Evolutionary conservation across 2,888 invertebrate species (phyloP).

Genomic region (Drosophila subquinaria): DNA sequence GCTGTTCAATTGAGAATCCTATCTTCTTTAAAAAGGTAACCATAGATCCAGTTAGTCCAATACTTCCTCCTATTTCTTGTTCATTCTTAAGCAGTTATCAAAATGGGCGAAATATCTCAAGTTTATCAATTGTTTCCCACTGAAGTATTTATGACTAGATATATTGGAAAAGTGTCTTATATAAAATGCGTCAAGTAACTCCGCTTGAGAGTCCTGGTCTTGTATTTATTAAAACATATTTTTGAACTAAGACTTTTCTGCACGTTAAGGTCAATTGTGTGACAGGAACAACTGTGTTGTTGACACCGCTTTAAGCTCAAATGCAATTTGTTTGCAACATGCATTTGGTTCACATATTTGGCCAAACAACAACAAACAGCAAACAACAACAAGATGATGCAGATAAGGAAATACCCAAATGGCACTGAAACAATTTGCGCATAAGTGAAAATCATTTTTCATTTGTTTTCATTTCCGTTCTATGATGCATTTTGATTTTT

Average conservation of each 20-base stretch:
- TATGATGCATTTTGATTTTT: conserved; percentile 76
- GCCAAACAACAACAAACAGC: conserved; percentile 19
- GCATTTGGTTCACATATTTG: conserved; percentile 40
- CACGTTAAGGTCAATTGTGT: conserved; percentile 5
- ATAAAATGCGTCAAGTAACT: not conserved
- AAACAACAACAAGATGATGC: conserved; percentile 13
- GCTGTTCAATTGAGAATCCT: not conserved
- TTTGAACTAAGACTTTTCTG: conserved; percentile 2
- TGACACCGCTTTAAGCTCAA: conserved; percentile 51
- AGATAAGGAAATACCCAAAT: conserved; percentile 16
- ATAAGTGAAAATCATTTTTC: conserved; percentile 79
- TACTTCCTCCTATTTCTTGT: not conserved
- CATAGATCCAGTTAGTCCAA: too few species aligned
- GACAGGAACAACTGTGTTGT: conserved; percentile 41
- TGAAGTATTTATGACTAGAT: not conserved
- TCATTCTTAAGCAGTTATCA: not conserved
- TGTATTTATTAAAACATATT: not conserved
- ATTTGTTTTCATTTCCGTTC: conserved; percentile 80
- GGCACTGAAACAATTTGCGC: conserved; percentile 59
- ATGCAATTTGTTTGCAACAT: conserved; percentile 56
- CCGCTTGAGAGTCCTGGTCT: too few species aligned
- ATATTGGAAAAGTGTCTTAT: not conserved
- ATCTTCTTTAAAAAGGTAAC: not conserved
- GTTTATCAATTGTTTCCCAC: not conserved
- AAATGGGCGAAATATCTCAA: not conserved